A percentile compares a stretch with the other conserved stretches of the same genome.
Evolutionary conservation across 2,797 vertebrate species (phyloP).

Genomic region (Podarcis siculus): DNA sequence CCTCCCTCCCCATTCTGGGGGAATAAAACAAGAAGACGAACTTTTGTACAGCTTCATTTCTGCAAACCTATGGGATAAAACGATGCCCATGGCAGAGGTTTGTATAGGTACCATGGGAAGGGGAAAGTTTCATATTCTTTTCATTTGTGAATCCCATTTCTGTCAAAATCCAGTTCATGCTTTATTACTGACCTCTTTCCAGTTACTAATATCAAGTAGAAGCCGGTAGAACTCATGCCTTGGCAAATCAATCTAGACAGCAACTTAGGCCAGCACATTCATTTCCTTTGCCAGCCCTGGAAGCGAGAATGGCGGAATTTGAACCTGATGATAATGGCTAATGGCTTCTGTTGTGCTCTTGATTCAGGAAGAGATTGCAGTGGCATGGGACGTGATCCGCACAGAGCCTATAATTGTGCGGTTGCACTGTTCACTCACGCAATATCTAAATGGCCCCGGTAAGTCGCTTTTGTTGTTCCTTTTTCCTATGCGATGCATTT

Average conservation of each 20-base stretch:
- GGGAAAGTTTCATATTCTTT: slow-evolving; percentile 5
- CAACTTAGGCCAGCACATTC: neutral
- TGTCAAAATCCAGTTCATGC: neutral
- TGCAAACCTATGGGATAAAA: neutral
- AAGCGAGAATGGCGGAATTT: neutral
- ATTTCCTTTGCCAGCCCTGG: slow-evolving; percentile 1
- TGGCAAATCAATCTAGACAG: neutral
- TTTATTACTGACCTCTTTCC: slow-evolving; percentile 37
- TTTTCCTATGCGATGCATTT: neutral
- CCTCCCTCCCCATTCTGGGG: neutral
- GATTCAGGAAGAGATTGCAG: slow-evolving; percentile 89
- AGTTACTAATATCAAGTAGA: neutral
- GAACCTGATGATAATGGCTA: slow-evolving; percentile 26
- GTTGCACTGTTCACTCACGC: slow-evolving; percentile 89
- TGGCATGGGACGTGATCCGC: slow-evolving; percentile 90
- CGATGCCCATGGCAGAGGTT: slow-evolving; percentile 2
- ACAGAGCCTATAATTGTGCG: slow-evolving; percentile 89
- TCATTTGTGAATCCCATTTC: neutral
- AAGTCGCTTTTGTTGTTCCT: slow-evolving; percentile 41
- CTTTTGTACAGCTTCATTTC: neutral
- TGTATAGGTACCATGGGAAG: neutral
- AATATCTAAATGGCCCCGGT: slow-evolving; percentile 92
- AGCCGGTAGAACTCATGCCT: neutral
- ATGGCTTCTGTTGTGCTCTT: slow-evolving; percentile 44
- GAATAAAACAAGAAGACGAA: neutral